Evolutionary conservation across 2,113 vertebrate genomes (phyloP).

Genomic region (Scophthalmus maximus): DNA sequence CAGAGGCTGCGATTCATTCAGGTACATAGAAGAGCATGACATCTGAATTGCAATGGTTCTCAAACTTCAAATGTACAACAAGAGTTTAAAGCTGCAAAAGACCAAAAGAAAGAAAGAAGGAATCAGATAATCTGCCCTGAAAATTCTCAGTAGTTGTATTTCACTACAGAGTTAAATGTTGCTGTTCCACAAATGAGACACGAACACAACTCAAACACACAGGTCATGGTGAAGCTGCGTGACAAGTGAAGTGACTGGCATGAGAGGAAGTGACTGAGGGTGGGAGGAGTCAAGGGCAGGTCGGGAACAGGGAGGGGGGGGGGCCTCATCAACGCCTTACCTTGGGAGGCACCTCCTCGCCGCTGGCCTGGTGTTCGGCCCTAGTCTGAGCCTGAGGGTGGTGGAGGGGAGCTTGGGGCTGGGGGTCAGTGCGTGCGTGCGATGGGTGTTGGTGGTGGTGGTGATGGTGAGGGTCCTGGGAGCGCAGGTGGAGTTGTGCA

Average conservation of each 20-base stretch:
- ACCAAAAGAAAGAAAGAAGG: not conserved
- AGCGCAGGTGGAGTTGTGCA: slow-evolving; percentile 96
- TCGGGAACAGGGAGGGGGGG: not conserved
- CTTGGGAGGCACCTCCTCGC: slow-evolving; percentile 95
- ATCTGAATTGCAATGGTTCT: not conserved
- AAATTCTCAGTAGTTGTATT: not conserved
- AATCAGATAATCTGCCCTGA: not conserved
- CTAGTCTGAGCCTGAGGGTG: slow-evolving; percentile 85
- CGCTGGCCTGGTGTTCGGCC: slow-evolving; percentile 84
- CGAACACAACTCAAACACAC: slow-evolving; percentile 19
- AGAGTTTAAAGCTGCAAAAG: not conserved
- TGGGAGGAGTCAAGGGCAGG: not conserved
- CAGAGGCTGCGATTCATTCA: not conserved
- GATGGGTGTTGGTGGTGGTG: slow-evolving; percentile 77
- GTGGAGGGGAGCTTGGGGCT: slow-evolving; percentile 88
- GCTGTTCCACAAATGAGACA: slow-evolving; percentile 1
- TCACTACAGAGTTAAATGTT: not conserved
- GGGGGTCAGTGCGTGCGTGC: slow-evolving; percentile 91
- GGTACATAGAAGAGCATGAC: not conserved
- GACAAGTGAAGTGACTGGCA: slow-evolving; percentile 10
- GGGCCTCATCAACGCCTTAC: slow-evolving; percentile 82
- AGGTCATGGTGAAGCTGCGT: not conserved
- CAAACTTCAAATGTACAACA: not conserved
- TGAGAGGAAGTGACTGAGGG: slow-evolving; percentile 44
- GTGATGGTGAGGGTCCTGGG: slow-evolving; percentile 90